Percentiles rank a stretch among this genome's conserved stretches.
These are phyloP conservation scores for Allobates femoralis DNA, from an alignment of 2,797 vertebrate genomes.

Conservation along the genomic window DNA sequence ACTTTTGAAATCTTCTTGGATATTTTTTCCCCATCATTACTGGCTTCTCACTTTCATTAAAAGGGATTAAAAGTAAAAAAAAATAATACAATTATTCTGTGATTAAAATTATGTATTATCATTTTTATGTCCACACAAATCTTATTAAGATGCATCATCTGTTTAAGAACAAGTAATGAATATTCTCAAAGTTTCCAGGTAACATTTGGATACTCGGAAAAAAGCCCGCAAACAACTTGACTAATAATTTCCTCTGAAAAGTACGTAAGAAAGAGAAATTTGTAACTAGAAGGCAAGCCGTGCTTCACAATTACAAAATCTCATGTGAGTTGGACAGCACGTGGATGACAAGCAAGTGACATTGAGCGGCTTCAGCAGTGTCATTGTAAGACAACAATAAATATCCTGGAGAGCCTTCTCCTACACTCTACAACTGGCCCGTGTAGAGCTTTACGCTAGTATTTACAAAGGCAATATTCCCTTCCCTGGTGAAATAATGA, in stretches of 20 bases:
- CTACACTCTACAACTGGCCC: constrained; percentile 16
- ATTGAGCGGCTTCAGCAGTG: constrained; percentile 71
- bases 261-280: constrained; percentile 11
- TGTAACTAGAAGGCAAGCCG: constrained; percentile 23
- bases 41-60: no score
- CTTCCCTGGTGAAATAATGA: constrained; percentile 44
- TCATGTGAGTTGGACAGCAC: constrained; percentile 65
- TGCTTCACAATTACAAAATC: constrained; percentile 70
- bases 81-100: no score
- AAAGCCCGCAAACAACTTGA: neutral
- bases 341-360: constrained; percentile 68
- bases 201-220: neutral
- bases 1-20: no score
- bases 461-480: constrained; percentile 35
- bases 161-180: neutral
- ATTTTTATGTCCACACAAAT: neutral
- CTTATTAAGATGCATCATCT: neutral
- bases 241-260: neutral
- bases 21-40: no score
- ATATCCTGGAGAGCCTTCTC: constrained; percentile 72
- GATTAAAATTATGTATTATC: no score
- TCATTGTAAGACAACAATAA: constrained; percentile 74
- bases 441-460: constrained; percentile 46
- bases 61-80: no score
- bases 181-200: neutral